Conservation (phyloP, 2,888 invertebrate genomes). For the Ypsolopha sequella region DNA sequence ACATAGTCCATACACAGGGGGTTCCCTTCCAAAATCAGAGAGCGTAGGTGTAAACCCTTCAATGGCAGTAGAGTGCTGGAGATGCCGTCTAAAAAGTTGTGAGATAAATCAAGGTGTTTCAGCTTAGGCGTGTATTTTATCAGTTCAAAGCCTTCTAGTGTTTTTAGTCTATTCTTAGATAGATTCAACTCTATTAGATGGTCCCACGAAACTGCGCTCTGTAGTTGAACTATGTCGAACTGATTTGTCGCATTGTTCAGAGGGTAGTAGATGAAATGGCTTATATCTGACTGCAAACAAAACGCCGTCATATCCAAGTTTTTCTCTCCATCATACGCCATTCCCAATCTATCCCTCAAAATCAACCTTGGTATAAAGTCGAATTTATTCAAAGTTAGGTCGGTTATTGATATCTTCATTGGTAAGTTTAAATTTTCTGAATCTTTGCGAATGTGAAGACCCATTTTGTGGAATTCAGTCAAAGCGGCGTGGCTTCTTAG, state of each 20-base stretch:
- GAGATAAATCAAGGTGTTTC: constrained; percentile 33
- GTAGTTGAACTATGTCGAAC: constrained; percentile 27
- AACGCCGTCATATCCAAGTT: constrained; percentile 35
- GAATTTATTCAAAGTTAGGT: constrained; percentile 20
- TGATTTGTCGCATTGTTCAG: constrained; percentile 35
- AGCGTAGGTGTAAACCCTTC: constrained; percentile 47
- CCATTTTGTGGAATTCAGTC: constrained; percentile 31
- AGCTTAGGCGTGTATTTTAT: constrained; percentile 25
- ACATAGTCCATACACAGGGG: constrained; percentile 76
- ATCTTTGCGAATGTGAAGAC: constrained; percentile 28
- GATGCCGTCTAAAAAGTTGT: constrained; percentile 32
- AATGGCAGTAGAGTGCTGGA: constrained; percentile 25
- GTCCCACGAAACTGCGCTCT: constrained; percentile 28
- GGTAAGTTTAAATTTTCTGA: constrained; percentile 20
- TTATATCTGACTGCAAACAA: constrained; percentile 38
- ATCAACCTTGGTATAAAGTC: constrained; percentile 37
- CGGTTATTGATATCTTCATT: constrained; percentile 21
- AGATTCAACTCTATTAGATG: constrained; percentile 34
- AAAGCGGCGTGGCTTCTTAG: constrained; percentile 28
- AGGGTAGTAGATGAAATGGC: constrained; percentile 53
- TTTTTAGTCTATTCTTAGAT: constrained; percentile 43
- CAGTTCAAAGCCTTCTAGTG: constrained; percentile 36
- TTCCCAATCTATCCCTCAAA: constrained; percentile 25
- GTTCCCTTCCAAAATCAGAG: constrained; percentile 76
- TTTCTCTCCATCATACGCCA: constrained; percentile 17